phyloP scores from a whole-genome alignment of 2,113 vertebrate genomes.

The Nothoprocta pentlandii region DNA sequence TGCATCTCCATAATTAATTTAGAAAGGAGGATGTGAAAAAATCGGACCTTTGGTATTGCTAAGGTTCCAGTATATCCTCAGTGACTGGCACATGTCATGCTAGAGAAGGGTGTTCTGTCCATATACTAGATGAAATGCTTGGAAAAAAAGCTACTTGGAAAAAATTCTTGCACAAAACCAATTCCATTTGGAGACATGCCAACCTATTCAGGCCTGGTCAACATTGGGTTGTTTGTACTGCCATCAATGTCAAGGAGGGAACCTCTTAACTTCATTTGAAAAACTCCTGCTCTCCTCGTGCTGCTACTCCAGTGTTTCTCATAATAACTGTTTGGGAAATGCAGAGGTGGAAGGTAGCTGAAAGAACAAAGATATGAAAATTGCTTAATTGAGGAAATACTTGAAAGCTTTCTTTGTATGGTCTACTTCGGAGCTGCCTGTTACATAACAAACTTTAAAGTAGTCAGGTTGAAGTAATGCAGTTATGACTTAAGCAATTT shows the following conservation, averaged over 20 bases:
- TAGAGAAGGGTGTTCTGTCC: background rate
- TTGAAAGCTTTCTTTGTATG: background rate
- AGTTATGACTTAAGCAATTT: slow-evolving; percentile 10
- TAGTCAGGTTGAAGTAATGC: background rate
- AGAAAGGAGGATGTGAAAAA: background rate
- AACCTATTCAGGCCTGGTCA: background rate
- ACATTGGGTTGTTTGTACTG: background rate
- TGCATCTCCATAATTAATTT: background rate
- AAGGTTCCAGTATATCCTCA: background rate
- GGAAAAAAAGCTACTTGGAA: background rate
- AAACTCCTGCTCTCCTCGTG: background rate
- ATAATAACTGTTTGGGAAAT: background rate
- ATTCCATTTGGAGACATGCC: background rate
- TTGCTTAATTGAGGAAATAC: background rate
- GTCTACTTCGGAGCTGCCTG: background rate
- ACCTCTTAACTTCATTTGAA: background rate
- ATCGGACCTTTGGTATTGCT: background rate
- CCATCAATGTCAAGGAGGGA: background rate
- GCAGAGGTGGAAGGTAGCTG: background rate
- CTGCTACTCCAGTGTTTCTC: background rate
- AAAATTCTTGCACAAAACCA: background rate
- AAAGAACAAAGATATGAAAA: background rate
- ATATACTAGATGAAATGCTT: background rate
- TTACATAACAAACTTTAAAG: background rate
- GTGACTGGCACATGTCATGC: background rate